Evolutionary conservation across 2,797 vertebrate genomes (phyloP).

Genomic region (Corythornis leucogaster): DNA sequence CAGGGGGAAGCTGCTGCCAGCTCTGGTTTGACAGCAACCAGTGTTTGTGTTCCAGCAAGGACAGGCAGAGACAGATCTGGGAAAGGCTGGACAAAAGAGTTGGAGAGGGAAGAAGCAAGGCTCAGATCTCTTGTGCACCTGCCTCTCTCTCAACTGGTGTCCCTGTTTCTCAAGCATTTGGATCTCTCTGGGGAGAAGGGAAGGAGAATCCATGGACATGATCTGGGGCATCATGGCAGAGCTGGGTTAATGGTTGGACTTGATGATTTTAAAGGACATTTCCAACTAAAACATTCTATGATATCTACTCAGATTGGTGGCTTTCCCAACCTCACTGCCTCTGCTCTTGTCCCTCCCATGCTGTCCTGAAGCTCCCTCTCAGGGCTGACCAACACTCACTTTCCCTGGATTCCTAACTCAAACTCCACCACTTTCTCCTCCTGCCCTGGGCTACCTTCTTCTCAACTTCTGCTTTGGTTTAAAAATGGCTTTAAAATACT

Average conservation of each 20-base stretch:
- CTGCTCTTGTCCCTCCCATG: neutral
- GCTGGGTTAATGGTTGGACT: too few relatives aligned
- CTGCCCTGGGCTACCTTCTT: neutral
- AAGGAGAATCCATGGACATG: neutral
- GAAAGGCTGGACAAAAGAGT: neutral
- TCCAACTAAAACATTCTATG: too few relatives aligned
- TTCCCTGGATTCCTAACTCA: neutral
- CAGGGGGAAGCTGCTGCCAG: neutral
- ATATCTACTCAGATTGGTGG: too few relatives aligned
- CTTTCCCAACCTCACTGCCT: neutral
- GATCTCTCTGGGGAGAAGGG: neutral
- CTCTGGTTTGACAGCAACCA: neutral
- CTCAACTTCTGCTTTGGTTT: neutral
- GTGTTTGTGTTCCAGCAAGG: neutral
- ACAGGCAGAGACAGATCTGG: neutral
- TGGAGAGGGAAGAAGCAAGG: neutral
- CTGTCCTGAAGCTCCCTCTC: neutral
- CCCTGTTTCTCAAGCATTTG: neutral
- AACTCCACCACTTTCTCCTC: fast-evolving
- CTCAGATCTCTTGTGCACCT: neutral
- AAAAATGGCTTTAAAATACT: neutral
- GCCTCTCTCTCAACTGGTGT: neutral
- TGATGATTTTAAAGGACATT: too few relatives aligned
- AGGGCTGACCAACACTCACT: neutral
- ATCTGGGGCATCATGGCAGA: neutral